Evolutionary conservation across 2,113 vertebrate genomes (phyloP).

Genomic region (Tor tambroides): DNA sequence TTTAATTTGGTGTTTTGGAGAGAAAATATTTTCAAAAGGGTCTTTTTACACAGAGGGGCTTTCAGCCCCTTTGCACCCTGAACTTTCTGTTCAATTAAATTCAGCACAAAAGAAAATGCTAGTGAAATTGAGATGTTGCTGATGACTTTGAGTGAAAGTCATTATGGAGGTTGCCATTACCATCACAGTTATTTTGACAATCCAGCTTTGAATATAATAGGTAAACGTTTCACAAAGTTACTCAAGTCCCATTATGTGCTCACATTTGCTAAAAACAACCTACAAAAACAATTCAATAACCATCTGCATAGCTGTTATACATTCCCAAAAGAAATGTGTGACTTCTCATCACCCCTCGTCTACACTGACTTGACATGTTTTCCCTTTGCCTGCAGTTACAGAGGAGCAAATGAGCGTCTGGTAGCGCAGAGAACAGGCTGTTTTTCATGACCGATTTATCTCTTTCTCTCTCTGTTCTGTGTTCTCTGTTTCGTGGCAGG

Average conservation of each 20-base stretch:
- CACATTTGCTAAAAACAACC: neutral
- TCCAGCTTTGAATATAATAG: neutral
- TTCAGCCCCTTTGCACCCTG: neutral
- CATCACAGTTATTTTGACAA: neutral
- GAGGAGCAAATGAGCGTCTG: constrained; percentile 51
- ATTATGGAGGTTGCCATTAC: neutral
- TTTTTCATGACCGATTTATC: constrained; percentile 62
- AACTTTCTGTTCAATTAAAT: neutral
- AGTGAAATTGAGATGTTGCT: neutral
- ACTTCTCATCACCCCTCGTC: neutral
- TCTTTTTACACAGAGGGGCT: neutral
- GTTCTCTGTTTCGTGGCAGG: constrained; percentile 37
- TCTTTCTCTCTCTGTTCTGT: constrained; percentile 57
- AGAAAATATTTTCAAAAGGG: neutral
- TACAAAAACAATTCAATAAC: neutral
- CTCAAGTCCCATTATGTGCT: neutral
- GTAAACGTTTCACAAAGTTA: neutral
- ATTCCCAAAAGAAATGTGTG: constrained; percentile 1
- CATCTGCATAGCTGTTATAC: neutral
- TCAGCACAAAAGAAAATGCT: neutral
- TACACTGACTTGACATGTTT: neutral
- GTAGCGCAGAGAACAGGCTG: constrained; percentile 45
- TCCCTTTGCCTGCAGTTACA: constrained; percentile 16
- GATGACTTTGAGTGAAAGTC: neutral
- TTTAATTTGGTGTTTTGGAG: neutral